Base-by-base conservation (phyloP, 2,113 vertebrate species). In the Nycticryphes semicollaris region DNA sequence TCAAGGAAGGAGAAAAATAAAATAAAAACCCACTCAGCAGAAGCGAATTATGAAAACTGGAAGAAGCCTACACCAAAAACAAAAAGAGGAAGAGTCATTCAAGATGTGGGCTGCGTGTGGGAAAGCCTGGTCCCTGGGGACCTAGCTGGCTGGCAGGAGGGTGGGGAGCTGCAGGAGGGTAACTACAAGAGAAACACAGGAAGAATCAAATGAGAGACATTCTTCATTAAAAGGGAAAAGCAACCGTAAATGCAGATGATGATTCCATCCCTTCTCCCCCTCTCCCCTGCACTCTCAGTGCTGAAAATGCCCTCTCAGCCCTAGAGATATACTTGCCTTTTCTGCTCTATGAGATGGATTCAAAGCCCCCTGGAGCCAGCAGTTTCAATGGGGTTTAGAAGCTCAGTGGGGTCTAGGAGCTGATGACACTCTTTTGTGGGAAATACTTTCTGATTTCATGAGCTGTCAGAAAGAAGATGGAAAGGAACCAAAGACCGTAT, bases 1-100 rank as follows among this genome's bases (percentile, higher is more conserved):
- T 22, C 60, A 81, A 63, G 51, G 14, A 73, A 21, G 14, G 25
- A 69, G 50, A 83, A 93, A 89, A 91, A 96, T 54, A 84, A 89
- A 93, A 87, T 53, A 94, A 85, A 94, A 93, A 23, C n/a, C 50
- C 67, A 91, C 94, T 83, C 89, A 93, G 54, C 25, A 83, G 50
- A 79, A 79, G 33, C 1, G 1, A 76, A 80, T 1, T 1, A 54
- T 63, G 75, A 14, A 35, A 91, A 85, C 68, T 83, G 33, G 79
- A 83, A 86, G 67, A 94, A 93, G n/a, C 18, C 33, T 72, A 53
- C 31, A 47, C 4, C 51, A 39, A 90, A 63, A 95, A 90, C 1
- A 2, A 43, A 73, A 66, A 75, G 89, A 88, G 51, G 48, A 89
- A 78, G 31, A 85, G 20, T 51, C 8, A 56, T 57, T 92, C 2